These are phyloP conservation scores for Speoplatyrhinus poulsoni DNA, from an alignment of 2,113 vertebrate genomes.

Conservation along the genomic window DNA sequence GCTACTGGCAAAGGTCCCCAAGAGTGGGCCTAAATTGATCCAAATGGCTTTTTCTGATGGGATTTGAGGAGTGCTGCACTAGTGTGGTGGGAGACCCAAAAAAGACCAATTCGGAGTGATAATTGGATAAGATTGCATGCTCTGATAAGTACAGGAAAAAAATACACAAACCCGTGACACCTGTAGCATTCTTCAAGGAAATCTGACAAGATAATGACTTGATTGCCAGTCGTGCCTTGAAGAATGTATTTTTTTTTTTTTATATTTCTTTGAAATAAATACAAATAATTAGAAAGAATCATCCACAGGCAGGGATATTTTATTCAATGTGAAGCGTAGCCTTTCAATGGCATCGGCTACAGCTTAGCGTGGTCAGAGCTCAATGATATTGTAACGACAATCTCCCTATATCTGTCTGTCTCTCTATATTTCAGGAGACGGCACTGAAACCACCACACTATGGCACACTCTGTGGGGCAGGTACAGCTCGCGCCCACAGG, in stretches of 20 bases:
- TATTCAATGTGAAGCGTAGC: slow-evolving; percentile 64
- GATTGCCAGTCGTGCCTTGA: slow-evolving; percentile 75
- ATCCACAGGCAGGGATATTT: slow-evolving; percentile 53
- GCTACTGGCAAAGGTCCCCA: slow-evolving; percentile 67
- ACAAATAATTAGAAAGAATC: slow-evolving; percentile 14
- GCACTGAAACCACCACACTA: slow-evolving; percentile 86
- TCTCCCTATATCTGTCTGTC: slow-evolving; percentile 87
- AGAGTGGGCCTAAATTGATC: slow-evolving; percentile 66
- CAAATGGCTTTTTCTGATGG: slow-evolving; percentile 60
- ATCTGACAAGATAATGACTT: slow-evolving; percentile 64
- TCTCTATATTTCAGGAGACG: slow-evolving; percentile 88
- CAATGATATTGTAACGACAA: slow-evolving; percentile 82
- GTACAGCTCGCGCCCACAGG: slow-evolving; percentile 85
- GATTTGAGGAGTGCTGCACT: slow-evolving; percentile 72
- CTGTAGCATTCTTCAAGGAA: slow-evolving; percentile 82
- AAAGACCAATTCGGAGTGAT: slow-evolving; percentile 68
- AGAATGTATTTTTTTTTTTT: slow-evolving; percentile 68
- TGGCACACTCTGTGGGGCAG: slow-evolving; percentile 86
- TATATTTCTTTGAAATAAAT: slow-evolving; percentile 4
- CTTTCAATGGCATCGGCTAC: slow-evolving; percentile 72
- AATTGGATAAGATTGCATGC: slow-evolving; percentile 76
- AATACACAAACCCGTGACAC: slow-evolving; percentile 65
- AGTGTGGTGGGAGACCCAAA: slow-evolving; percentile 76
- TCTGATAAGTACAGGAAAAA: slow-evolving; percentile 75
- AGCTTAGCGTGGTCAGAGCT: slow-evolving; percentile 77